Percentiles rank a stretch among this genome's conserved stretches.
Conservation (phyloP, 2,113 vertebrate species). For the Aegotheles bennettii region DNA sequence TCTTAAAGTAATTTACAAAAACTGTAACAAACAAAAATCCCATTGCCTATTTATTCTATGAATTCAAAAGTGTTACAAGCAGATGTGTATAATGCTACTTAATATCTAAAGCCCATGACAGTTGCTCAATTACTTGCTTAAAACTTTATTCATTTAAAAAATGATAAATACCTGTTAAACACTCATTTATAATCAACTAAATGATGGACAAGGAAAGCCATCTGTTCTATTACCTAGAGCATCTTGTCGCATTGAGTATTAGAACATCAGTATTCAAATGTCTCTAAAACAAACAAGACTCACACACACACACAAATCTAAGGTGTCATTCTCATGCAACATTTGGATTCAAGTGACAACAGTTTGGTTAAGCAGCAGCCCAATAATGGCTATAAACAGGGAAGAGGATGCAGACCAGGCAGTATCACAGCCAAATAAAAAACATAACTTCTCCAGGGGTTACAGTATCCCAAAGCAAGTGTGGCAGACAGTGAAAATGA, state of each 20-base stretch:
- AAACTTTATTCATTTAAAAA: not conserved
- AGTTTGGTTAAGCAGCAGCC: not conserved
- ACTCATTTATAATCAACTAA: not conserved
- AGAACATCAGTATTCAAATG: not conserved
- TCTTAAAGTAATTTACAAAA: not conserved
- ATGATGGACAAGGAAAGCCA: not conserved
- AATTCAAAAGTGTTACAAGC: not conserved
- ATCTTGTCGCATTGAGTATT: not conserved
- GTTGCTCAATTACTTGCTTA: not conserved
- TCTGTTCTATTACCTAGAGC: not conserved
- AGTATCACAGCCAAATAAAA: not conserved
- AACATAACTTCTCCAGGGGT: not conserved
- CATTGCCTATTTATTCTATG: not conserved
- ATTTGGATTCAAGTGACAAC: not conserved
- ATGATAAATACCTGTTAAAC: not conserved
- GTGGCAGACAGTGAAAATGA: not conserved
- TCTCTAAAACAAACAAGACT: not conserved
- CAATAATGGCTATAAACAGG: not conserved
- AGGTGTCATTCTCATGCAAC: not conserved
- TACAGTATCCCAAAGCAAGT: not conserved
- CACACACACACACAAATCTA: not conserved
- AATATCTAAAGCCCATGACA: not conserved
- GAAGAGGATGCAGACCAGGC: not conserved
- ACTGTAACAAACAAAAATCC: not conserved
- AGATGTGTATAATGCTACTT: not conserved